phyloP scores from a whole-genome alignment of 2,888 invertebrate species.

The Dryocosmus kuriphilus region DNA sequence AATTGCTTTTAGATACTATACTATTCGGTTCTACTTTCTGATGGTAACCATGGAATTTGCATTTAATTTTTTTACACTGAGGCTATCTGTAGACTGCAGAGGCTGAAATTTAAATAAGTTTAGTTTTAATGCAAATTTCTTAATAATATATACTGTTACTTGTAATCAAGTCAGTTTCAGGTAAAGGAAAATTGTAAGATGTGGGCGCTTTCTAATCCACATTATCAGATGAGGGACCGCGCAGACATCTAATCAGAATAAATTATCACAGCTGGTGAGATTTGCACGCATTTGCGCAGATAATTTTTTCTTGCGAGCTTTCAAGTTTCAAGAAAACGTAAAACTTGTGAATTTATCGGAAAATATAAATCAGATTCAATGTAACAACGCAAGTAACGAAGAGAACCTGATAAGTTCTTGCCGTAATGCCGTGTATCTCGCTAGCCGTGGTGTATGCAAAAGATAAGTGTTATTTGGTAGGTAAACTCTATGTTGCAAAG shows the following conservation, averaged over 20 bases:
- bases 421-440: slow-evolving; percentile 1
- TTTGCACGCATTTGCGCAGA: slow-evolving; percentile 24
- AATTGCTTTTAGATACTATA: too few relatives aligned
- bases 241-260: slow-evolving; percentile 32
- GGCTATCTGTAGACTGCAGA: not conserved
- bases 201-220: slow-evolving; percentile 22
- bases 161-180: slow-evolving; percentile 1
- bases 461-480: not conserved
- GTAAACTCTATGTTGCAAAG: not conserved
- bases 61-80: not conserved
- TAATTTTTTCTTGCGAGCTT: slow-evolving; percentile 5
- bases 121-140: not conserved
- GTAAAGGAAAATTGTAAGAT: not conserved
- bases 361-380: slow-evolving; percentile 32
- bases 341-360: slow-evolving; percentile 6
- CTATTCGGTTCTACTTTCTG: too few relatives aligned
- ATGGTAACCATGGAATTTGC: too few relatives aligned
- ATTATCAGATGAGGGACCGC: slow-evolving; percentile 19
- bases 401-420: slow-evolving; percentile 10
- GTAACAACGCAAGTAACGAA: not conserved
- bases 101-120: not conserved
- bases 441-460: not conserved
- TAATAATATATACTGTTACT: not conserved
- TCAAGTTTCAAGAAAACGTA: not conserved
- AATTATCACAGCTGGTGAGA: slow-evolving; percentile 1